These are phyloP conservation scores for Eilema caniola DNA, from an alignment of 2,888 invertebrate genomes.

Conservation along the genomic window DNA sequence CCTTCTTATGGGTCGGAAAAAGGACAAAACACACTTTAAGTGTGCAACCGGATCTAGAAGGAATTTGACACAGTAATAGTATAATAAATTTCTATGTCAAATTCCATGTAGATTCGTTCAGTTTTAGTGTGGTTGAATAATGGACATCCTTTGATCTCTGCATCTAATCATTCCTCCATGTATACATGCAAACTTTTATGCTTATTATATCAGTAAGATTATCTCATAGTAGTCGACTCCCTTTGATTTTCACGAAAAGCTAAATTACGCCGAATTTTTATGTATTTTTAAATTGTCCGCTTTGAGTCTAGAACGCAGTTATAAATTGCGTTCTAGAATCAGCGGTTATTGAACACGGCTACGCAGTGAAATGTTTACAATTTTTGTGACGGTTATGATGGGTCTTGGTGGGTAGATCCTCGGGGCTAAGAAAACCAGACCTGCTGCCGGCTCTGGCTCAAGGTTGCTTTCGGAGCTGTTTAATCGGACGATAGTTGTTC, in stretches of 20 bases:
- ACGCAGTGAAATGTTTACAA: neutral
- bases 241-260: neutral
- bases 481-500: too few relatives aligned
- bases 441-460: too few relatives aligned
- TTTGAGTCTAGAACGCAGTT: neutral
- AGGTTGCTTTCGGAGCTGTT: too few relatives aligned
- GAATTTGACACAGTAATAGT: too few relatives aligned
- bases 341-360: neutral
- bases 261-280: neutral
- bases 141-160: neutral
- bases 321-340: neutral
- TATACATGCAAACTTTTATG: neutral
- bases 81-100: neutral
- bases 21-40: too few relatives aligned
- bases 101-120: neutral
- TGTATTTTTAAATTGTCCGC: neutral
- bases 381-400: neutral
- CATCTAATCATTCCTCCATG: neutral
- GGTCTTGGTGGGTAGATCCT: too few relatives aligned
- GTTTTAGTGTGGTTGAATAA: neutral
- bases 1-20: too few relatives aligned
- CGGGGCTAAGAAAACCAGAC: too few relatives aligned
- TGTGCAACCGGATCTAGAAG: too few relatives aligned
- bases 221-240: too few relatives aligned
- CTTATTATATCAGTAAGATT: too few relatives aligned